Evolutionary conservation across 1,140 invertebrate species (phyloP).

Genomic region (Leptinotarsa lineolata): DNA sequence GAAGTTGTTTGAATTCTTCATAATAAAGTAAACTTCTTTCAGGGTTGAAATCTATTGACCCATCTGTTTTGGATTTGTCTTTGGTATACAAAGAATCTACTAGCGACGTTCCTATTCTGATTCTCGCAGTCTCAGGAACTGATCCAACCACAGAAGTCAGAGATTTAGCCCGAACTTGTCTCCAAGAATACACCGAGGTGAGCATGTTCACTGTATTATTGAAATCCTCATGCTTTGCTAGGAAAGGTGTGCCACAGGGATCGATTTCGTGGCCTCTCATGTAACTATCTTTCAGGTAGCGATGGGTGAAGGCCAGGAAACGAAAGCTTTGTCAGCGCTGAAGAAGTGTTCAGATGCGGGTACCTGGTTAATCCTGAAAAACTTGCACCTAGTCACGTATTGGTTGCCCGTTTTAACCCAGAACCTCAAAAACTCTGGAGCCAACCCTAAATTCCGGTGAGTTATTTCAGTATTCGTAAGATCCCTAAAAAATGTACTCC

Average conservation of each 20-base stretch:
- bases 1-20: not conserved
- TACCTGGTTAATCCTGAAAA: constrained; percentile 81
- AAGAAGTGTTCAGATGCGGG: constrained; percentile 48
- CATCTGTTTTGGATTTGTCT: constrained; percentile 65
- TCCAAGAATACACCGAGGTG: constrained; percentile 36
- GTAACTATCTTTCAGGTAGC: constrained; percentile 48
- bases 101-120: constrained; percentile 71
- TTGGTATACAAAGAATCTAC: constrained; percentile 64
- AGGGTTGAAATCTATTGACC: constrained; percentile 66
- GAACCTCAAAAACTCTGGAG: constrained; percentile 65
- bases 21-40: constrained; percentile 30
- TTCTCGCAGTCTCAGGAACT: constrained; percentile 75
- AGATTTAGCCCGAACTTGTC: constrained; percentile 62
- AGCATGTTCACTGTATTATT: not conserved
- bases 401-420: constrained; percentile 79
- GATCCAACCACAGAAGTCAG: constrained; percentile 83
- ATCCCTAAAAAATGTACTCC: not conserved
- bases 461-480: not conserved
- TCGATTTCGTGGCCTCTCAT: constrained; percentile 4
- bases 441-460: constrained; percentile 59
- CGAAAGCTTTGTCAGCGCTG: constrained; percentile 64
- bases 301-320: constrained; percentile 61
- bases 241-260: too few species aligned
- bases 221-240: too few species aligned
- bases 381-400: constrained; percentile 82